Evolutionary conservation across 2,888 invertebrate species (phyloP).

Genomic region (Chrysomela aeneicollis): DNA sequence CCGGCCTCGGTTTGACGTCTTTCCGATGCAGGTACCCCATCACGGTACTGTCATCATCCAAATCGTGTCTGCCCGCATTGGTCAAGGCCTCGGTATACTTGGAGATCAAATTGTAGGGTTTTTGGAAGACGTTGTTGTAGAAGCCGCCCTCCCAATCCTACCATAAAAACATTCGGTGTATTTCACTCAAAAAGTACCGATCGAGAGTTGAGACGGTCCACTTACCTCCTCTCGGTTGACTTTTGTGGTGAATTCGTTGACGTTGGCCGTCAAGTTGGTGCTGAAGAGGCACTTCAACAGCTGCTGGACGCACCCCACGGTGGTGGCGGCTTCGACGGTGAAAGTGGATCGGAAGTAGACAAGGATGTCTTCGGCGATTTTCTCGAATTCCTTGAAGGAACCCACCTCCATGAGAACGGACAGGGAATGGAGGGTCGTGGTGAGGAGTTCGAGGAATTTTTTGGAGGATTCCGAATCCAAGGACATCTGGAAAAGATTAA

Average conservation of each 20-base stretch:
- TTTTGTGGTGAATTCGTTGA: conserved; percentile 52
- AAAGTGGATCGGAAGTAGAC: conserved; percentile 78
- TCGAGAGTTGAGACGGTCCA: no score
- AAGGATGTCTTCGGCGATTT: conserved; percentile 81
- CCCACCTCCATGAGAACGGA: conserved; percentile 76
- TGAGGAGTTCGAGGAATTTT: conserved; percentile 74
- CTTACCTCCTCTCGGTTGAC: conserved; percentile 23
- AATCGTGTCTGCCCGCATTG: conserved; percentile 54
- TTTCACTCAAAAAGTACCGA: not conserved
- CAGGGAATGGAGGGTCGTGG: conserved; percentile 70
- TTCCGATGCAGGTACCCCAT: conserved; percentile 60
- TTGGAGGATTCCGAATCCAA: conserved; percentile 80
- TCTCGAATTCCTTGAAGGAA: conserved; percentile 74
- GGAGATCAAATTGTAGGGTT: conserved; percentile 55
- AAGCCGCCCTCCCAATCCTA: conserved; percentile 52
- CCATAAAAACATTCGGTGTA: conserved; percentile 23
- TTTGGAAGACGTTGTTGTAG: conserved; percentile 58
- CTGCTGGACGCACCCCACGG: conserved; percentile 81
- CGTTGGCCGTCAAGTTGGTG: conserved; percentile 70
- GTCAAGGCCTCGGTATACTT: conserved; percentile 52
- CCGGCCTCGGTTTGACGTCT: conserved; percentile 57
- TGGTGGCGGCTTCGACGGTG: conserved; percentile 71
- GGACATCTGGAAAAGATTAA: conserved; percentile 68
- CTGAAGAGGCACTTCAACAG: conserved; percentile 78
- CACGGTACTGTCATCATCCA: conserved; percentile 56